These are phyloP conservation scores for Polyergus mexicanus DNA, from an alignment of 1,140 invertebrate genomes.

Conservation along the genomic window DNA sequence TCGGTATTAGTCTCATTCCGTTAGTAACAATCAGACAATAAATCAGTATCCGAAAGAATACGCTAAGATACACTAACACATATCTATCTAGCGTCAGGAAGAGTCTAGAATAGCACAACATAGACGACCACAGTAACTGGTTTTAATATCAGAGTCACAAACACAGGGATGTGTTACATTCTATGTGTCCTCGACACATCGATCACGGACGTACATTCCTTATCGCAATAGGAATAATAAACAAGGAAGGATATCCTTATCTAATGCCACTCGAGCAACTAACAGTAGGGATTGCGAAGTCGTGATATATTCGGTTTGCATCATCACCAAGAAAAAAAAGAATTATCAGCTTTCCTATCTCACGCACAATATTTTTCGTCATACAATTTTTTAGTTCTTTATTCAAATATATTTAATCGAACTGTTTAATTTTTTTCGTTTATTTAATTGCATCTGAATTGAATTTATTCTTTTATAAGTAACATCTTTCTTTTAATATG, in stretches of 20 bases:
- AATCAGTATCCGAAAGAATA: conserved; percentile 25
- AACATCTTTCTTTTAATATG: not conserved
- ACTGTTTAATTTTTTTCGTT: not conserved
- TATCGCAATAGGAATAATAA: conserved; percentile 36
- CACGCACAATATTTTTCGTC: not conserved
- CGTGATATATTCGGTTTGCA: not conserved
- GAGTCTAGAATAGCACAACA: not conserved
- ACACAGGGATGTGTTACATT: conserved; percentile 7
- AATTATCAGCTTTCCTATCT: not conserved
- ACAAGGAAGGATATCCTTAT: conserved; percentile 22
- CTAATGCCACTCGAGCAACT: conserved; percentile 16
- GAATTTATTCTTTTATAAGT: not conserved
- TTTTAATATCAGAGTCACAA: conserved; percentile 17
- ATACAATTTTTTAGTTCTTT: not conserved
- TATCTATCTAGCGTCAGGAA: conserved; percentile 6
- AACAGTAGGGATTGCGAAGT: not conserved
- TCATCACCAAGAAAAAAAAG: not conserved
- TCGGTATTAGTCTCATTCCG: conserved; percentile 51
- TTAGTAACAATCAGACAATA: conserved; percentile 57
- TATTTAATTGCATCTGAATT: not conserved
- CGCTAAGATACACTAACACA: conserved; percentile 3
- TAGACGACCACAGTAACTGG: not conserved
- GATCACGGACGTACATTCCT: conserved; percentile 5
- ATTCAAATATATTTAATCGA: not conserved
- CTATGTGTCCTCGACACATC: not conserved